These are phyloP conservation scores for Acleris laterana DNA, from an alignment of 2,888 invertebrate species.

Conservation along the genomic window DNA sequence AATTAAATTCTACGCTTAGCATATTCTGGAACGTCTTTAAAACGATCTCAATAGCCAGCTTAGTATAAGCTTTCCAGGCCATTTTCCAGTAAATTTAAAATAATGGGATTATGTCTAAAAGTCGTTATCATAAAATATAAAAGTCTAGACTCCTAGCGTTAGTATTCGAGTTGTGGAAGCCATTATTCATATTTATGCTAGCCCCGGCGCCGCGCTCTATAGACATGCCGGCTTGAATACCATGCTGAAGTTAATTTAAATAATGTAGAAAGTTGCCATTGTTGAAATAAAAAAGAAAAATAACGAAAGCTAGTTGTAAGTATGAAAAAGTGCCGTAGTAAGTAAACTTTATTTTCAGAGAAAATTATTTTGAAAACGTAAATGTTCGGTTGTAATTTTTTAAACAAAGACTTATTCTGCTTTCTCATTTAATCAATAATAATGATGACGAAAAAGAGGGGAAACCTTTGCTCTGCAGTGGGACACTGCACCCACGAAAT, in stretches of 20 bases:
- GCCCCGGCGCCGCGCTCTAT: constrained; percentile 45
- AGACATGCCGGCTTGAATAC: constrained; percentile 39
- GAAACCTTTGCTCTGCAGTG: too few relatives aligned
- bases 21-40: background rate
- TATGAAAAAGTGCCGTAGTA: too few relatives aligned
- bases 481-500: too few relatives aligned
- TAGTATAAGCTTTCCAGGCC: constrained; percentile 5
- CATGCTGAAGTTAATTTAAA: constrained; percentile 47
- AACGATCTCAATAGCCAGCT: constrained; percentile 28
- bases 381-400: too few relatives aligned
- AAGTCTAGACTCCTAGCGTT: constrained; percentile 50
- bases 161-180: constrained; percentile 56
- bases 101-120: constrained; percentile 33
- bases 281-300: background rate
- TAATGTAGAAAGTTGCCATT: constrained; percentile 41
- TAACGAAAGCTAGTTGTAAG: background rate
- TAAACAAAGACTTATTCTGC: too few relatives aligned
- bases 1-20: too few relatives aligned
- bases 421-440: too few relatives aligned
- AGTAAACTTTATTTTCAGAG: too few relatives aligned
- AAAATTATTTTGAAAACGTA: too few relatives aligned
- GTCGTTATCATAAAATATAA: constrained; percentile 36
- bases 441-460: too few relatives aligned
- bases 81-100: constrained; percentile 33
- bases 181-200: constrained; percentile 63